Evolutionary conservation across 1,140 invertebrate genomes (phyloP).

Genomic region (Mya arenaria): DNA sequence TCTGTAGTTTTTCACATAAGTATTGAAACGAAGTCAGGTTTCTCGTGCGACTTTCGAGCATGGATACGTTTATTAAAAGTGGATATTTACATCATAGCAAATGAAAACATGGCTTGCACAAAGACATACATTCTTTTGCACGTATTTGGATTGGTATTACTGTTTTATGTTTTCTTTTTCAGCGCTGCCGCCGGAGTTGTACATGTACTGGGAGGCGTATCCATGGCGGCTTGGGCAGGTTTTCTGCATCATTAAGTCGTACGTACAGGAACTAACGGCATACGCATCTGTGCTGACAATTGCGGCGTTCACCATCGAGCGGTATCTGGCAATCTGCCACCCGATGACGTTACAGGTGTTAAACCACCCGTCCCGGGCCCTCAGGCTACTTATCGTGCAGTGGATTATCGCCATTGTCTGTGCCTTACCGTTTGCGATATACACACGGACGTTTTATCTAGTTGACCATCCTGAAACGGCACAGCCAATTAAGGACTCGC

Average conservation of each 20-base stretch:
- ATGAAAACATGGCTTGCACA: too few species aligned
- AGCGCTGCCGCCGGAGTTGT: slow-evolving; percentile 92
- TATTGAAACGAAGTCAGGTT: too few species aligned
- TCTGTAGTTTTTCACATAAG: too few species aligned
- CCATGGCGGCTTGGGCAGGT: slow-evolving; percentile 92
- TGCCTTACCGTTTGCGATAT: slow-evolving; percentile 85
- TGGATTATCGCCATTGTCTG: slow-evolving; percentile 90
- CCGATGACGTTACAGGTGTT: slow-evolving; percentile 93
- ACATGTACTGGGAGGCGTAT: slow-evolving; percentile 91
- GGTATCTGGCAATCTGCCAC: slow-evolving; percentile 96
- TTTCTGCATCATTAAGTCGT: slow-evolving; percentile 91
- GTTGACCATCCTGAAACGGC: slow-evolving; percentile 39
- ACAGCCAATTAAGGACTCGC: slow-evolving; percentile 65
- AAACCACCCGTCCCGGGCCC: slow-evolving; percentile 89
- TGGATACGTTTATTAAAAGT: too few species aligned
- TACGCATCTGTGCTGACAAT: slow-evolving; percentile 96
- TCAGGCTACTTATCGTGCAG: slow-evolving; percentile 88
- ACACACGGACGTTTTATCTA: slow-evolving; percentile 65
- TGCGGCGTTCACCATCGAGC: slow-evolving; percentile 95
- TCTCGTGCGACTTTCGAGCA: too few species aligned
- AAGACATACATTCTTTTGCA: too few species aligned
- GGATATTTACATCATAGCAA: too few species aligned
- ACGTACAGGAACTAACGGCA: slow-evolving; percentile 93
- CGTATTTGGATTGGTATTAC: too few species aligned
- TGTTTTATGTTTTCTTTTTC: slow-evolving; percentile 45